Conservation (phyloP, 2,113 vertebrate species). For the Sander lucioperca region DNA sequence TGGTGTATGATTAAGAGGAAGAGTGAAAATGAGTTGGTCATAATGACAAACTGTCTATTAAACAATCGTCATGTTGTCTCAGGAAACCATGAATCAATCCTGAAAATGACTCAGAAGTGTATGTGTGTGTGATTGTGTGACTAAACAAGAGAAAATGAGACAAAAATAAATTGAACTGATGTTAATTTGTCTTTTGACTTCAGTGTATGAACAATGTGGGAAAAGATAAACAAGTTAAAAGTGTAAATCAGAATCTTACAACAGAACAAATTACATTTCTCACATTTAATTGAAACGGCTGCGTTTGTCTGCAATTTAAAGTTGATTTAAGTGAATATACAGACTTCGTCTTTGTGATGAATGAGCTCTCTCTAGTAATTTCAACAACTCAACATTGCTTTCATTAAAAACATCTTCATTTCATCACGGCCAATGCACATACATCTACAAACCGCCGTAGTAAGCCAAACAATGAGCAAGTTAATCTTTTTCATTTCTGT, state of each 20-base stretch:
- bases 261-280: neutral
- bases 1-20: neutral
- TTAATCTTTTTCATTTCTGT: no score
- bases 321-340: neutral
- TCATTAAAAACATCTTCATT: neutral
- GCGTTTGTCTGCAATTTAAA: neutral
- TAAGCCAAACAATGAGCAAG: no score
- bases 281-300: neutral
- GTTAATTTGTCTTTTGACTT: no score
- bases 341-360: neutral
- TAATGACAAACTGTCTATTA: neutral
- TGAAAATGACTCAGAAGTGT: slow-evolving; percentile 15
- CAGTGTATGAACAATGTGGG: no score
- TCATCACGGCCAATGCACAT: neutral
- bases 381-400: neutral
- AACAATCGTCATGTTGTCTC: neutral
- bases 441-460: no score
- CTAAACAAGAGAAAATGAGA: neutral
- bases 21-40: neutral
- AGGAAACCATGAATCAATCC: neutral
- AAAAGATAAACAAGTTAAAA: neutral
- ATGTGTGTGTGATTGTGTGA: neutral
- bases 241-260: neutral
- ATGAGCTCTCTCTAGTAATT: neutral
- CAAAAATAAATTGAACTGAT: neutral